Conservation (phyloP, 2,888 invertebrate genomes). For the Cryptocephalus moraei region DNA sequence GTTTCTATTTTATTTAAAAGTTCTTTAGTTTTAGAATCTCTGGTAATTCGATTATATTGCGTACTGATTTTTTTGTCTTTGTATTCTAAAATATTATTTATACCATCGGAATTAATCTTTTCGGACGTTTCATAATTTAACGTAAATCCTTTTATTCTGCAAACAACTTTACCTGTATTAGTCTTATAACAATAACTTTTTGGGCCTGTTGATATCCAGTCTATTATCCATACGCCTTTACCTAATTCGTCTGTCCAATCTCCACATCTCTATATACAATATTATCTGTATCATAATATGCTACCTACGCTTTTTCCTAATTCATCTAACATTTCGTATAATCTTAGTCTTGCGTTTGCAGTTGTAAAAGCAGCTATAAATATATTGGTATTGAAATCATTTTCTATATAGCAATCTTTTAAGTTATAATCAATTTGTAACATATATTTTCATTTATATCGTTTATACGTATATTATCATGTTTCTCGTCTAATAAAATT, state of each 20-base stretch:
- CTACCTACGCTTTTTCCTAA: slow-evolving; percentile 9
- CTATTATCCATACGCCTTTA: slow-evolving; percentile 7
- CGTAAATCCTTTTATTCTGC: slow-evolving; percentile 7
- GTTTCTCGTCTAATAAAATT: slow-evolving; percentile 9
- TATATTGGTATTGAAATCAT: slow-evolving; percentile 11
- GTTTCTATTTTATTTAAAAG: too few species aligned
- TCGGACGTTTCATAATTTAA: slow-evolving; percentile 5
- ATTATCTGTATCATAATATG: slow-evolving; percentile 9
- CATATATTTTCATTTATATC: slow-evolving; percentile 10
- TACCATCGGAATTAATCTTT: too few species aligned
- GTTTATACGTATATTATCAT: slow-evolving; percentile 6
- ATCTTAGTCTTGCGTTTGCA: slow-evolving; percentile 10
- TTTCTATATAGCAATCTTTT: slow-evolving; percentile 10
- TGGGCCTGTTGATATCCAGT: slow-evolving; percentile 10
- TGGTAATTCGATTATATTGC: too few species aligned
- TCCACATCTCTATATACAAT: slow-evolving; percentile 8
- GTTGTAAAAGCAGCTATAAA: slow-evolving; percentile 12
- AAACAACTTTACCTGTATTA: slow-evolving; percentile 6
- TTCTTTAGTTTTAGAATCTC: too few species aligned
- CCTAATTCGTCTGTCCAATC: slow-evolving; percentile 10
- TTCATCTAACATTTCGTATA: slow-evolving; percentile 4
- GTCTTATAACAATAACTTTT: slow-evolving; percentile 8
- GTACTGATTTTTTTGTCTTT: too few species aligned
- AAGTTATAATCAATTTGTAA: slow-evolving; percentile 9
- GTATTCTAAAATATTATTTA: too few species aligned